phyloP scores from a whole-genome alignment of 2,888 invertebrate genomes.

The Rhamphomyia laevipes region DNA sequence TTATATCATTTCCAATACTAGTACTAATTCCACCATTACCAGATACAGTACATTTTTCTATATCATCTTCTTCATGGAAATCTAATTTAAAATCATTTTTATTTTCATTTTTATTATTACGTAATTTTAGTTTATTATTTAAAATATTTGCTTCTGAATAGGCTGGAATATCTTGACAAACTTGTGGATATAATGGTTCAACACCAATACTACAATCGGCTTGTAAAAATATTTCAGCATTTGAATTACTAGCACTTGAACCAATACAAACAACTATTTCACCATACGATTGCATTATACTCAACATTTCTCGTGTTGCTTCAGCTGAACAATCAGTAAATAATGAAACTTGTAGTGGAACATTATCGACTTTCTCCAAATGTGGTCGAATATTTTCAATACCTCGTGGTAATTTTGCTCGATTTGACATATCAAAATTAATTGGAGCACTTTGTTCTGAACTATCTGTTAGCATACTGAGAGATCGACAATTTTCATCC shows the following conservation, averaged over 20 bases:
- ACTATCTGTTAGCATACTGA: constrained; percentile 78
- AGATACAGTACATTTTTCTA: constrained; percentile 9
- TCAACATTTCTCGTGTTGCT: constrained; percentile 82
- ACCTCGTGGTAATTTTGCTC: constrained; percentile 89
- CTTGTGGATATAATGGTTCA: constrained; percentile 85
- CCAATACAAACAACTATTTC: constrained; percentile 93
- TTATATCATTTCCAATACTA: constrained; percentile 12
- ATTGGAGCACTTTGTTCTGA: constrained; percentile 85
- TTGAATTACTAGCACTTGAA: constrained; percentile 75
- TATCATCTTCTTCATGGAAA: neutral
- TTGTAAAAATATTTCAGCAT: constrained; percentile 86
- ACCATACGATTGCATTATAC: constrained; percentile 90
- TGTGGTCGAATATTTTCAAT: constrained; percentile 95
- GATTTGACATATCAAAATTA: constrained; percentile 85
- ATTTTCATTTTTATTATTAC: constrained; percentile 15
- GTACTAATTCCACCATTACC: neutral
- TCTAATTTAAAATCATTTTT: constrained; percentile 4
- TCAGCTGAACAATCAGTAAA: constrained; percentile 96
- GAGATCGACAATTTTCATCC: constrained; percentile 59
- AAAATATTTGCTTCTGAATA: constrained; percentile 34
- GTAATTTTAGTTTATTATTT: constrained; percentile 30
- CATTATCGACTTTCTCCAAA: constrained; percentile 91
- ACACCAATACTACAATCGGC: constrained; percentile 86
- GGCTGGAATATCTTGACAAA: constrained; percentile 38
- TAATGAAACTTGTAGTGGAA: constrained; percentile 89